Conservation (phyloP, 2,888 invertebrate species). For the Ormyrus labotus region DNA sequence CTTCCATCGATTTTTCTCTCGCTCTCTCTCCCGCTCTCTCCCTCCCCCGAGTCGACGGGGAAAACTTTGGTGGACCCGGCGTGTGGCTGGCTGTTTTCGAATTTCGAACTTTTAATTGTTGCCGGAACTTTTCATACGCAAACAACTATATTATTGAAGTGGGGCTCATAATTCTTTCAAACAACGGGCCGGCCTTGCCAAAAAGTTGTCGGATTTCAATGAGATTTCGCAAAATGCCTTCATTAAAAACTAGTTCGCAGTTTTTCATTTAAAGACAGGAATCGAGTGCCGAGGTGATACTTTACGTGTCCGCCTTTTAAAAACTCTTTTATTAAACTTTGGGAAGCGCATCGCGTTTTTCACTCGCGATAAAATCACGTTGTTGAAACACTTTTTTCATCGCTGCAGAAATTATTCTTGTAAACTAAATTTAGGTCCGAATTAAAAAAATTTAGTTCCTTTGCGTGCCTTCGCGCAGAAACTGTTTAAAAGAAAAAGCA, state of each 20-base stretch:
- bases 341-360: too few relatives aligned
- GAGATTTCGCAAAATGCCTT: too few relatives aligned
- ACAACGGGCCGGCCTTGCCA: neutral
- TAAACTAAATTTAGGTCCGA: neutral
- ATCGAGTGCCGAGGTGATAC: too few relatives aligned
- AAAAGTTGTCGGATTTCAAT: too few relatives aligned
- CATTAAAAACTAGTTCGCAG: too few relatives aligned
- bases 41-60: neutral
- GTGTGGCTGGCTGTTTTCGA: constrained; percentile 8
- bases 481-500: neutral
- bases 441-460: neutral
- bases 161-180: constrained; percentile 24
- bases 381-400: too few relatives aligned
- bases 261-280: too few relatives aligned
- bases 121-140: constrained; percentile 15
- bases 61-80: constrained; percentile 1
- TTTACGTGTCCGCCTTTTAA: too few relatives aligned
- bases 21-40: too few relatives aligned
- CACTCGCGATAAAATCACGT: too few relatives aligned
- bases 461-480: too few relatives aligned
- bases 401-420: neutral
- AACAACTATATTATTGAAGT: constrained; percentile 21
- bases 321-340: too few relatives aligned
- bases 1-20: constrained; percentile 16
- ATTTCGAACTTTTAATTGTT: constrained; percentile 45